Evolutionary conservation across 2,888 invertebrate species (phyloP), one percentile per base, ranked within the genome.

Genomic region (Beris chalybata): DNA sequence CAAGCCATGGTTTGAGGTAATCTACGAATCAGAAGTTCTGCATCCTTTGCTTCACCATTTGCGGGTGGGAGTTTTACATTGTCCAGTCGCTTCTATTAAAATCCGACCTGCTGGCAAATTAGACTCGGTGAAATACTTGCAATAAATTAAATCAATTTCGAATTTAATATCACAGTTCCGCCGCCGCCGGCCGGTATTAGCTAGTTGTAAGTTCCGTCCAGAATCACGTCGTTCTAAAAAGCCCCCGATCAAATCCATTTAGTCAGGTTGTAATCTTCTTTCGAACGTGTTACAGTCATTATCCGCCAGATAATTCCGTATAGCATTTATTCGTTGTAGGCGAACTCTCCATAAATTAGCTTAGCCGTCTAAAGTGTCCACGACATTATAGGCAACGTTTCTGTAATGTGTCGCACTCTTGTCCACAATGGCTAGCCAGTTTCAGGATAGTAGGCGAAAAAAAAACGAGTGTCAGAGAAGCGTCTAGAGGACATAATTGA

Each of bases 291-390:
- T 66, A 66, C 66, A 68, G 64, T 66, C 65, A 66, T 68, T 68
- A 68, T 66, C 68, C 59, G 22, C 15, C 15, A 64, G 68, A 68
- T 68, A 68, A 68, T 68, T 44, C 68, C 66, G n/a, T n/a, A 31
- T 29, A 54, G 54, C 45, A 45, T 53, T 12, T 54, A 64, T 64
- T 64, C 43, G 52, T 61, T 64, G 54, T 63, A 57, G 54, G 59
- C 43, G n/a, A 44, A 45, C 54, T 66, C 48, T 66, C 66, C 66
- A 68, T 68, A 68, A 68, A 68, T 68, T 68, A 68, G 68, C 68
- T 68, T 68, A 68, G 44, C 38, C 58, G 52, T 61, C 57, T 68
- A 66, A 66, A 64, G 61, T 64, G 57, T 68, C 68, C 54, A 59
- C 58, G 50, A 47, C 52, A 48, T 44, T 68, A 63, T 55, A 9